Evolutionary conservation across 2,797 vertebrate species (phyloP).

Genomic region (Pelochelys cantorii): DNA sequence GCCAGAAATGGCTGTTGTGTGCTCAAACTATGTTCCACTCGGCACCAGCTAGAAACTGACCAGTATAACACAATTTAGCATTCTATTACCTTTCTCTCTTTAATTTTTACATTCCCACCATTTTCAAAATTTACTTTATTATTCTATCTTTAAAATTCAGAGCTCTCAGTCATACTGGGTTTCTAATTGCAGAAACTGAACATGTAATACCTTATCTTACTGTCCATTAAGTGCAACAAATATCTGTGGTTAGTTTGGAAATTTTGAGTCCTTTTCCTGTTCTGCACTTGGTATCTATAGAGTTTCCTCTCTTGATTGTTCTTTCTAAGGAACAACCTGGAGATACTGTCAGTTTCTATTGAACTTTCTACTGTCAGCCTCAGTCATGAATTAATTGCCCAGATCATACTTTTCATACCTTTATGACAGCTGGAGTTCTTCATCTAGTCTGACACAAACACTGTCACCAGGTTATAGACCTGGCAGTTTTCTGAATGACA

Average conservation of each 20-base stretch:
- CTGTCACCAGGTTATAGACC: neutral
- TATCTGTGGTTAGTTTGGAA: neutral
- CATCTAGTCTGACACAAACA: neutral
- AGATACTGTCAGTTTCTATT: neutral
- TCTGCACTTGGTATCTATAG: neutral
- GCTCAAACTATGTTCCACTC: neutral
- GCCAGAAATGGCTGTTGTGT: neutral
- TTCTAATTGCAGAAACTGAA: neutral
- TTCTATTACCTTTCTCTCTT: neutral
- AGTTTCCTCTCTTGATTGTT: neutral
- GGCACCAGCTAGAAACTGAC: neutral
- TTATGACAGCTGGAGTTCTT: neutral
- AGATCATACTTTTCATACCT: neutral
- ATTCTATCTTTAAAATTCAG: neutral
- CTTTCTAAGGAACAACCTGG: neutral
- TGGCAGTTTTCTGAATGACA: neutral
- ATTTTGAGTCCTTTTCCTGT: neutral
- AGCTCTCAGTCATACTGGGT: neutral
- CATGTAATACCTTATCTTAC: neutral
- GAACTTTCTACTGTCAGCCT: neutral
- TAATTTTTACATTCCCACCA: neutral
- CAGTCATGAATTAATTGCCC: too few species aligned
- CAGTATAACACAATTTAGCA: neutral
- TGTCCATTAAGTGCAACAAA: neutral
- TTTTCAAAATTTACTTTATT: neutral